These are phyloP conservation scores for Shargacucullia verbasci DNA, from an alignment of 2,888 invertebrate genomes.

Conservation along the genomic window DNA sequence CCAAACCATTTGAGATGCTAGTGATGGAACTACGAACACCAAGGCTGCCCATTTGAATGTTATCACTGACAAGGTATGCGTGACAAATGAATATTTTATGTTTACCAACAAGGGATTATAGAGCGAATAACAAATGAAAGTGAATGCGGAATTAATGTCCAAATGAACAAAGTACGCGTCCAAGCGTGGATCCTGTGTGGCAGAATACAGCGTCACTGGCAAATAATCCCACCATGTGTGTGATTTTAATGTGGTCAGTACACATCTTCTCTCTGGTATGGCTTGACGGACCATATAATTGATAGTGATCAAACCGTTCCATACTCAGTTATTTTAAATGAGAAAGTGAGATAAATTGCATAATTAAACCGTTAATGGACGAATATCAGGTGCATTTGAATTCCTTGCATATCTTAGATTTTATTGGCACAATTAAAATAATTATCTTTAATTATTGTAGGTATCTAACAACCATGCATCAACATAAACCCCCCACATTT, in stretches of 20 bases:
- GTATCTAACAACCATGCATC: too few species aligned
- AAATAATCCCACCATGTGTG: slow-evolving; percentile 44
- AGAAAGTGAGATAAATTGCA: slow-evolving; percentile 71
- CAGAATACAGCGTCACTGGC: slow-evolving; percentile 56
- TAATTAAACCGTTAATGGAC: slow-evolving; percentile 73
- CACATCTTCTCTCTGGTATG: slow-evolving; percentile 40
- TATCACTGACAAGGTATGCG: slow-evolving; percentile 8
- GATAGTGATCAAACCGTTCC: slow-evolving; percentile 64
- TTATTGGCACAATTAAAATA: slow-evolving; percentile 1
- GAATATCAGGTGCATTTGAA: slow-evolving; percentile 76
- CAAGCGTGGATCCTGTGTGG: slow-evolving; percentile 80
- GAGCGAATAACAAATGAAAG: slow-evolving; percentile 77
- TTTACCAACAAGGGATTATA: slow-evolving; percentile 36
- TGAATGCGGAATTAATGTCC: slow-evolving; percentile 74
- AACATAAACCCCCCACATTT: not conserved
- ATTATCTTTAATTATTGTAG: slow-evolving; percentile 28
- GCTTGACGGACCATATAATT: slow-evolving; percentile 45
- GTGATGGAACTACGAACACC: too few species aligned
- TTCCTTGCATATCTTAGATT: slow-evolving; percentile 48
- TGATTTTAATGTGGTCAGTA: slow-evolving; percentile 42
- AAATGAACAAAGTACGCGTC: slow-evolving; percentile 80
- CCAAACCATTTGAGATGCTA: not conserved
- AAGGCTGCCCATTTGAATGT: not conserved
- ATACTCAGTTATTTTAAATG: slow-evolving; percentile 60
- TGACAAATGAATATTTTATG: slow-evolving; percentile 43